Evolutionary conservation across 2,888 invertebrate species (phyloP), one percentile per base, ranked within the genome.

Genomic region (Sphecodes monilicornis): DNA sequence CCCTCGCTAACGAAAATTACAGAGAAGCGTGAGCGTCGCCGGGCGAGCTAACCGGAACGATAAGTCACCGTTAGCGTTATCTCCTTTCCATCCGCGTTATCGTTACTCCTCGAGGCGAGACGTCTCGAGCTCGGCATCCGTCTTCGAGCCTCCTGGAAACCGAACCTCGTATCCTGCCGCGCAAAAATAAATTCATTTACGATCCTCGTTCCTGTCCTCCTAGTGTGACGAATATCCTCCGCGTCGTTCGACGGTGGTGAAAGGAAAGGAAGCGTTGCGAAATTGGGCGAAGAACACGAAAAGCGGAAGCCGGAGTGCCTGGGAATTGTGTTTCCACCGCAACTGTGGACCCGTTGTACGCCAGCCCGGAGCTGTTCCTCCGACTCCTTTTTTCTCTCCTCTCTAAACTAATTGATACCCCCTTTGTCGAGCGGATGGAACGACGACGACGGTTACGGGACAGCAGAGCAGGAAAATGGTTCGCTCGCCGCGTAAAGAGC

Each of bases 361-460:
- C 3, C 84, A 39, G 29, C 41, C 84, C 71, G 50, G 46, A 87
- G 41, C 70, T 46, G 70, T 74, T 50, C 50, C 50, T 0, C n/a
- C n/a, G 50, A 72, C 57, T 29, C 29, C n/a, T n/a, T 66, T 32
- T 36, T 64, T 70, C n/a, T n/a, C n/a, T 70, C 60, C 36, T 64
- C 81, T 78, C 80, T 76, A 72, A 90, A 91, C 78, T 88, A 87
- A 91, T 90, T 87, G 91, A 88, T 91, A 88, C 60, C 41, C 57
- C 78, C 77, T 86, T 88, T 87, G 88, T 85, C 80, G 83, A 76
- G 76, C 43, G 78, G 75, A 75, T 82, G 84, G 46, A 68, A 76
- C 60, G 36, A n/a, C 66, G 68, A 70, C 79, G 60, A 76, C 57
- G 81, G 82, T 60, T 60, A 54, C 50, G 76, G 60, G 46, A 13